Conservation (phyloP, 2,113 vertebrate genomes). For the Tragelaphus strepsiceros region DNA sequence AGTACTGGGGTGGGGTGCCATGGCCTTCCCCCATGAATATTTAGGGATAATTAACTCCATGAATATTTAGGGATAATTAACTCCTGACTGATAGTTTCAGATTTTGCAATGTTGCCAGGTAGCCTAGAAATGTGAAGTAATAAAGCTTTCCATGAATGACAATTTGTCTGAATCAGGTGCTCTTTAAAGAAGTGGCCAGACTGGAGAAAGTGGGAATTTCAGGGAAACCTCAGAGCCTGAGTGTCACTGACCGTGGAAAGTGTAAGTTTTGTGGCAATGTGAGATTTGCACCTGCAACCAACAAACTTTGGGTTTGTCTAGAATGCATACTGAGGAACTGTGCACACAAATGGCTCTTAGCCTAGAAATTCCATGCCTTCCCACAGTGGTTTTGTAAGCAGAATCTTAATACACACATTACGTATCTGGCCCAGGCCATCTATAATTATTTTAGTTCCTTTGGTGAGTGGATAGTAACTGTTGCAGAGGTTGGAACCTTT, state of each 20-base stretch:
- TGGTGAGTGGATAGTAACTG: slow-evolving; percentile 17
- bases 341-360: not conserved
- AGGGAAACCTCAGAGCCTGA: not conserved
- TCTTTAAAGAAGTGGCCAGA: not conserved
- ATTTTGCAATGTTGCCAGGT: not conserved
- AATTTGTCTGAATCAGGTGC: not conserved
- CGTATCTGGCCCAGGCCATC: not conserved
- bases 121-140: not conserved
- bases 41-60: too few relatives aligned
- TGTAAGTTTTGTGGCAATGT: not conserved
- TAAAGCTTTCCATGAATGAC: not conserved
- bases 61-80: not conserved
- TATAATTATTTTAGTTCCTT: slow-evolving; percentile 37
- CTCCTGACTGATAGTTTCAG: not conserved
- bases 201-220: not conserved
- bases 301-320: slow-evolving; percentile 45
- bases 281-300: slow-evolving; percentile 29
- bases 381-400: slow-evolving; percentile 45
- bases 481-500: not conserved
- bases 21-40: too few relatives aligned
- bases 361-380: slow-evolving; percentile 50
- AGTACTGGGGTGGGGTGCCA: too few relatives aligned
- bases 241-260: not conserved
- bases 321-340: slow-evolving; percentile 17
- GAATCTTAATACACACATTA: slow-evolving; percentile 41